Evolutionary conservation across 2,888 invertebrate species (phyloP).

Genomic region (Aelia acuminata): DNA sequence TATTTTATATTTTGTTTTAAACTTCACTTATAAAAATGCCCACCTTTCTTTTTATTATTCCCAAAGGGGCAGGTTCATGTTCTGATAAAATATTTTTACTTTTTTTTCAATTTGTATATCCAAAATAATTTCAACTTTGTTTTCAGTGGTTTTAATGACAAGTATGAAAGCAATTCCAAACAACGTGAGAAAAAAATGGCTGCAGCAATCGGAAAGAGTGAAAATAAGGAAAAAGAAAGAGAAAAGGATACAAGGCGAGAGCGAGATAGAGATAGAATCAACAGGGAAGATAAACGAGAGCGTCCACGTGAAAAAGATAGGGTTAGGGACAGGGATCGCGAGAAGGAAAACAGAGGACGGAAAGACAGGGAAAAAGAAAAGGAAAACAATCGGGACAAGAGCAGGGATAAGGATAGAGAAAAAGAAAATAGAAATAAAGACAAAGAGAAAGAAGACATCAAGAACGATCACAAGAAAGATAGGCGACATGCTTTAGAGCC

Average conservation of each 20-base stretch:
- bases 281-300: neutral
- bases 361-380: constrained; percentile 66
- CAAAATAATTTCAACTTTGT: neutral
- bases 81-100: no score
- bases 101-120: no score
- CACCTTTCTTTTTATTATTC: no score
- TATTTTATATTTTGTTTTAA: no score
- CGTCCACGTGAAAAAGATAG: constrained; percentile 51
- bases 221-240: constrained; percentile 63
- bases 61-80: no score
- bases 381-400: constrained; percentile 66
- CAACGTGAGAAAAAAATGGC: constrained; percentile 47
- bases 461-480: constrained; percentile 47
- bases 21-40: no score
- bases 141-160: constrained; percentile 14
- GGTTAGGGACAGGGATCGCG: constrained; percentile 65
- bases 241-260: constrained; percentile 31
- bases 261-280: neutral
- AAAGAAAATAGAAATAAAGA: constrained; percentile 48
- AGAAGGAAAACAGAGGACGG: constrained; percentile 68
- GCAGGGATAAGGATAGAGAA: constrained; percentile 66
- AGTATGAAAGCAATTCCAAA: constrained; percentile 33
- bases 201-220: constrained; percentile 61
- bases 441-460: constrained; percentile 46
- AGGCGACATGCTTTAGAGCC: constrained; percentile 42